These are phyloP conservation scores for Cyrtonyx montezumae DNA, from an alignment of 2,113 vertebrate species.

Conservation along the genomic window DNA sequence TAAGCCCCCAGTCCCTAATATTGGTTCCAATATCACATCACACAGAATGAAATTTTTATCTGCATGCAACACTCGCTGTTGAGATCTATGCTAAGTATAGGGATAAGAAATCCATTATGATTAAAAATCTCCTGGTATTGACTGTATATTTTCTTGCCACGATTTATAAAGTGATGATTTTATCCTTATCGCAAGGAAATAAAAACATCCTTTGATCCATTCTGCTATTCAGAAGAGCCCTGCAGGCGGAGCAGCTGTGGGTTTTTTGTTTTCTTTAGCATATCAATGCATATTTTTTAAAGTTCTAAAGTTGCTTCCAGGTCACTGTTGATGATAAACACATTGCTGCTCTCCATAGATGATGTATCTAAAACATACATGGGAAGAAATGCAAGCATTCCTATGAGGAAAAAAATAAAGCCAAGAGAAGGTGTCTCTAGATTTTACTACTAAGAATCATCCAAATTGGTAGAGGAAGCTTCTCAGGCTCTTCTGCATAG, in stretches of 20 bases:
- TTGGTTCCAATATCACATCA: neutral
- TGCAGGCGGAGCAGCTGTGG: constrained; percentile 58
- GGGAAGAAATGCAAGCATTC: constrained; percentile 1
- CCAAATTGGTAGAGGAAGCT: neutral
- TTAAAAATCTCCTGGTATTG: constrained; percentile 55
- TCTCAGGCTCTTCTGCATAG: neutral
- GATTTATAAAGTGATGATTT: constrained; percentile 64
- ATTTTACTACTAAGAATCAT: neutral
- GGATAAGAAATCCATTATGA: constrained; percentile 38
- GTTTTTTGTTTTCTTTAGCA: constrained; percentile 37
- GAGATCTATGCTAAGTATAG: neutral
- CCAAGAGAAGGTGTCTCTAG: neutral
- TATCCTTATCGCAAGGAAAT: constrained; percentile 58
- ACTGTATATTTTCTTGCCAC: constrained; percentile 46
- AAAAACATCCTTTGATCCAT: constrained; percentile 61
- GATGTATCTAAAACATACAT: constrained; percentile 12
- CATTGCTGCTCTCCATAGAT: constrained; percentile 29
- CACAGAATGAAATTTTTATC: neutral
- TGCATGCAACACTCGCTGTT: neutral
- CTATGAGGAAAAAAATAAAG: neutral
- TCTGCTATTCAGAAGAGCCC: constrained; percentile 52
- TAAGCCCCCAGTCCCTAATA: neutral
- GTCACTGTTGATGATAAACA: constrained; percentile 59
- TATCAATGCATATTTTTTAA: neutral
- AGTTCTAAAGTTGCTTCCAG: neutral